Evolutionary conservation across 2,113 vertebrate species (phyloP).

Genomic region (Ailuropoda melanoleuca): DNA sequence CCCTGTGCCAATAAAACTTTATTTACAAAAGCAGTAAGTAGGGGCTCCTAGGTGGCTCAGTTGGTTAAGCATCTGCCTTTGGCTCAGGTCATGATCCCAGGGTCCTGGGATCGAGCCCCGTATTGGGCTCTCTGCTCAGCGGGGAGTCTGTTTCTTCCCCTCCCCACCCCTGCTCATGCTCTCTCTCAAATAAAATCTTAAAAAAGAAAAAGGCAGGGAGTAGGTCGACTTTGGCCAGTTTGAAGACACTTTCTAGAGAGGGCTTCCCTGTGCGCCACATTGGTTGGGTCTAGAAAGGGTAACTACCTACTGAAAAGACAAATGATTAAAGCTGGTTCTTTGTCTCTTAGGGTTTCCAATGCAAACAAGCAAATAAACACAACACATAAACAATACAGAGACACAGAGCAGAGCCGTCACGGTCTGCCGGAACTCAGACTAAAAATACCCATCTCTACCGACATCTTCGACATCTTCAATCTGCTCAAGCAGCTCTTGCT

Average conservation of each 20-base stretch:
- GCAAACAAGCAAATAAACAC: neutral
- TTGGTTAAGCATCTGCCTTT: neutral
- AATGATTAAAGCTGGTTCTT: neutral
- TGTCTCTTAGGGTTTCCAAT: neutral
- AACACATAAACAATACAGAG: accelerated
- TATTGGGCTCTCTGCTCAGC: neutral
- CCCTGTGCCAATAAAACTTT: neutral
- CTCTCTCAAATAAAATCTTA: neutral
- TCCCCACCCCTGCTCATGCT: neutral
- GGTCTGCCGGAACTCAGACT: neutral
- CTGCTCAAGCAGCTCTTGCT: neutral
- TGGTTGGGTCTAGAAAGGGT: neutral
- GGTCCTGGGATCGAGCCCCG: neutral
- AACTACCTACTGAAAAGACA: neutral
- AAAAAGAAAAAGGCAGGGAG: neutral
- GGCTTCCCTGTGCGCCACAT: accelerated
- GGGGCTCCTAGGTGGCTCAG: neutral
- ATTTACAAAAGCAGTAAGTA: neutral
- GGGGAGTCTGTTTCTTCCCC: neutral
- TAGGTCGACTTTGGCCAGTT: accelerated
- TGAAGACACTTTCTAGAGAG: too few relatives aligned
- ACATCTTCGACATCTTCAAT: accelerated
- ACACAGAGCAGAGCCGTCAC: accelerated
- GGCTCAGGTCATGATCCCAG: neutral
- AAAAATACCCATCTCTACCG: neutral